A percentile compares a stretch with the other conserved stretches of the same genome.
These are phyloP conservation scores for Macheiramphus alcinus DNA, from an alignment of 2,113 vertebrate species.

Conservation along the genomic window DNA sequence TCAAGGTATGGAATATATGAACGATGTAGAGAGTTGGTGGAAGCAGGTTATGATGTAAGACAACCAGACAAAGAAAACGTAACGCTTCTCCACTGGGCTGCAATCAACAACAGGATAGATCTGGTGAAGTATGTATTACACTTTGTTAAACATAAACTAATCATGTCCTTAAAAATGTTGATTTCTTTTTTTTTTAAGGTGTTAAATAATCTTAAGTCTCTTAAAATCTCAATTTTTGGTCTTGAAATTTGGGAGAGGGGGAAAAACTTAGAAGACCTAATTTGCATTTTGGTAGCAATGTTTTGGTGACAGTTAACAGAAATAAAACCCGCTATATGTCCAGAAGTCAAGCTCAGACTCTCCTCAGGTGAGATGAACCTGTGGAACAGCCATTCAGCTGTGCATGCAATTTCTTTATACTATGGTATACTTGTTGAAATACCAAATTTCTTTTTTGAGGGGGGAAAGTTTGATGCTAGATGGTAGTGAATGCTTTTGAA, in stretches of 20 bases:
- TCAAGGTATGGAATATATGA: conserved; percentile 95
- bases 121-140: conserved; percentile 88
- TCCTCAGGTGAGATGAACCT: neutral
- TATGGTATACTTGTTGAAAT: neutral
- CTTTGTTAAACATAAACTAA: neutral
- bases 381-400: neutral
- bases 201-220: neutral
- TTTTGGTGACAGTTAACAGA: neutral
- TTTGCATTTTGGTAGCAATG: neutral
- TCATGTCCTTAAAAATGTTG: neutral
- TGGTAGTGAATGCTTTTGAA: neutral
- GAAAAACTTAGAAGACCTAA: neutral
- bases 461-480: neutral
- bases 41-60: conserved; percentile 96
- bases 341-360: neutral
- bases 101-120: conserved; percentile 98
- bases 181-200: neutral
- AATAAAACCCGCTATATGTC: neutral
- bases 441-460: neutral
- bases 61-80: conserved; percentile 99
- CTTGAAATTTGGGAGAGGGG: neutral
- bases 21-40: conserved; percentile 94
- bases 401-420: neutral
- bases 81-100: conserved; percentile 97
- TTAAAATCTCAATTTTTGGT: neutral